A percentile compares a stretch with the other conserved stretches of the same genome.
These are phyloP conservation scores for Linurgus olivaceus DNA, from an alignment of 2,797 vertebrate genomes.

Conservation along the genomic window DNA sequence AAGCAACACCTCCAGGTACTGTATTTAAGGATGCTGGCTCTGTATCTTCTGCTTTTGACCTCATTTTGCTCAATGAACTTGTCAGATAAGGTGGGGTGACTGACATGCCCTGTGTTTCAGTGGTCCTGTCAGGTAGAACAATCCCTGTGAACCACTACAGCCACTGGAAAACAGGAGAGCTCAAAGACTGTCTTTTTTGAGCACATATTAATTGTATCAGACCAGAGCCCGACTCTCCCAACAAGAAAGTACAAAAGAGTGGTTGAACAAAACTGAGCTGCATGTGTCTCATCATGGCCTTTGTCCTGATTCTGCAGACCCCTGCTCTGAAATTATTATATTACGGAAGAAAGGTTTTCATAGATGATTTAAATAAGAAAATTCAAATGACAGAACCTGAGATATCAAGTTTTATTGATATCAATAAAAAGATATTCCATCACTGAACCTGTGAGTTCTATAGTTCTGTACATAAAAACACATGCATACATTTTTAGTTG, in stretches of 20 bases:
- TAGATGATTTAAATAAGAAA: neutral
- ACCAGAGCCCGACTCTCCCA: neutral
- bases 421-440: neutral
- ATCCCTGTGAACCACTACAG: neutral
- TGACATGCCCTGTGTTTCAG: neutral
- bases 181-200: neutral
- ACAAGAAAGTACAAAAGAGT: neutral
- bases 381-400: neutral
- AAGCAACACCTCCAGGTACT: neutral
- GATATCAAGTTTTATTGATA: neutral
- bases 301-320: neutral
- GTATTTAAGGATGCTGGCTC: neutral
- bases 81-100: neutral
- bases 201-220: neutral
- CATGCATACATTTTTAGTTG: accelerated
- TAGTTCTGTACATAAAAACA: neutral
- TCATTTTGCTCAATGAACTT: neutral
- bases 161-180: neutral
- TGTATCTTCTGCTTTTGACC: neutral
- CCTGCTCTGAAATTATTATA: neutral
- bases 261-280: neutral
- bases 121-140: neutral
- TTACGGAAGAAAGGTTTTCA: neutral
- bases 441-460: neutral
- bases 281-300: neutral